These are phyloP conservation scores for Drosophila orosa DNA, from an alignment of 1,140 invertebrate species.

Conservation along the genomic window DNA sequence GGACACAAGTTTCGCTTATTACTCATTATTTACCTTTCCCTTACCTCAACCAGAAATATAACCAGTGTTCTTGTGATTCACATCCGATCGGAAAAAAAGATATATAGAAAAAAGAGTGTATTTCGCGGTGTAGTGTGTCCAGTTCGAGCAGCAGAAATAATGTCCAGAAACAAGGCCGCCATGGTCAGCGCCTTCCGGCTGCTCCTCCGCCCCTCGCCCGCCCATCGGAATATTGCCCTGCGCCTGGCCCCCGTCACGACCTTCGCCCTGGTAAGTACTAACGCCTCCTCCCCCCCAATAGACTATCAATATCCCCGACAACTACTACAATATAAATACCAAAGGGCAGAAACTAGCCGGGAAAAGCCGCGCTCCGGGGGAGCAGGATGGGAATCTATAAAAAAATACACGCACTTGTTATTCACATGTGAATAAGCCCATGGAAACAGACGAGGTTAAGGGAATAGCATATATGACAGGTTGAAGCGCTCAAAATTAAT, in stretches of 20 bases:
- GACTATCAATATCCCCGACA: background rate
- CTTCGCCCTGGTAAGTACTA: constrained; percentile 64
- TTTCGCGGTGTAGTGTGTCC: constrained; percentile 19
- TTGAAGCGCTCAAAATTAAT: background rate
- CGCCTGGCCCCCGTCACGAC: constrained; percentile 63
- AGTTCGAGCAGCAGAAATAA: constrained; percentile 39
- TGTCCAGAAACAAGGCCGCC: constrained; percentile 68
- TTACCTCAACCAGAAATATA: background rate
- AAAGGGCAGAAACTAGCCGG: constrained; percentile 16
- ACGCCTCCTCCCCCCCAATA: constrained; percentile 1
- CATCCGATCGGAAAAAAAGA: constrained; percentile 18
- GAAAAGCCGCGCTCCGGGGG: constrained; percentile 53
- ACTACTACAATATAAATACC: constrained; percentile 9
- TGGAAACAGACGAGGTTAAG: constrained; percentile 13
- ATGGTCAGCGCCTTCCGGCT: constrained; percentile 68
- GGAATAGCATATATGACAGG: background rate
- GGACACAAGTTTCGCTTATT: background rate
- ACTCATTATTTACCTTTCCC: constrained; percentile 23
- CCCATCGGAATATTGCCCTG: constrained; percentile 44
- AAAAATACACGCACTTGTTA: constrained; percentile 64
- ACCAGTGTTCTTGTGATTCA: constrained; percentile 45
- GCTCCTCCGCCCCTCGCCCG: constrained; percentile 59
- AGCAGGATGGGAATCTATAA: constrained; percentile 65
- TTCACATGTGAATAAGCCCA: constrained; percentile 23
- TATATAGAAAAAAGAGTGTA: constrained; percentile 1